Conservation (phyloP, 2,113 vertebrate genomes). For the Corythornis cristatus region DNA sequence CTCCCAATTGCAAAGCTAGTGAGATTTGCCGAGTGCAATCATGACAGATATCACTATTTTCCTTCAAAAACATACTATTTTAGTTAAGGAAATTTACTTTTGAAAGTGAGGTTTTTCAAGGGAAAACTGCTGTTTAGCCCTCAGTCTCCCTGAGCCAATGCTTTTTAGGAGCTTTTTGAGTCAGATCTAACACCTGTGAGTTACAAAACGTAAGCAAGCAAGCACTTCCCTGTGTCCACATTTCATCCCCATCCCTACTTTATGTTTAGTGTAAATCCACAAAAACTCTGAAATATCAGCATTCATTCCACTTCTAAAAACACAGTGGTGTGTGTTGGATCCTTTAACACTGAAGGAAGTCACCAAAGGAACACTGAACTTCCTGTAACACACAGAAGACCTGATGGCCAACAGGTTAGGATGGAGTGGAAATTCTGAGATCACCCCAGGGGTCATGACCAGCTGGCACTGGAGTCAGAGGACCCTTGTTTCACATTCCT, state of each 20-base stretch:
- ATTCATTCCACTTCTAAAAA: neutral
- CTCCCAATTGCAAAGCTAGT: neutral
- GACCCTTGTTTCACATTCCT: fast-evolving
- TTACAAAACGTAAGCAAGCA: neutral
- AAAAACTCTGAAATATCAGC: neutral
- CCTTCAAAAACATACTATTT: neutral
- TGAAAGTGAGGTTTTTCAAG: neutral
- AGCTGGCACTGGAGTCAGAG: fast-evolving
- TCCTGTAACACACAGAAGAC: neutral
- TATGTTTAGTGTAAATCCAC: neutral
- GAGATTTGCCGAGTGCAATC: constrained; percentile 21
- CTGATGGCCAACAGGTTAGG: neutral
- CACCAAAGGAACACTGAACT: too few relatives aligned
- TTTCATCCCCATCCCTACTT: neutral
- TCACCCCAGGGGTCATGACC: fast-evolving
- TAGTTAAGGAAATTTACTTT: neutral
- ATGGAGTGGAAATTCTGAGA: neutral
- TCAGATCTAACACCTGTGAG: neutral
- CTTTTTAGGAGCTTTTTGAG: neutral
- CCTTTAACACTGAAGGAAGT: neutral
- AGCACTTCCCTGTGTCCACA: neutral
- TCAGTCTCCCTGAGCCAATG: neutral
- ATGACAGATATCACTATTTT: constrained; percentile 1
- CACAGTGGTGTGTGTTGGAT: neutral
- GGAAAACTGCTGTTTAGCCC: neutral